Percentiles rank a stretch among this genome's conserved stretches.
phyloP scores from a whole-genome alignment of 2,888 invertebrate genomes.

The Diarsia mendica region DNA sequence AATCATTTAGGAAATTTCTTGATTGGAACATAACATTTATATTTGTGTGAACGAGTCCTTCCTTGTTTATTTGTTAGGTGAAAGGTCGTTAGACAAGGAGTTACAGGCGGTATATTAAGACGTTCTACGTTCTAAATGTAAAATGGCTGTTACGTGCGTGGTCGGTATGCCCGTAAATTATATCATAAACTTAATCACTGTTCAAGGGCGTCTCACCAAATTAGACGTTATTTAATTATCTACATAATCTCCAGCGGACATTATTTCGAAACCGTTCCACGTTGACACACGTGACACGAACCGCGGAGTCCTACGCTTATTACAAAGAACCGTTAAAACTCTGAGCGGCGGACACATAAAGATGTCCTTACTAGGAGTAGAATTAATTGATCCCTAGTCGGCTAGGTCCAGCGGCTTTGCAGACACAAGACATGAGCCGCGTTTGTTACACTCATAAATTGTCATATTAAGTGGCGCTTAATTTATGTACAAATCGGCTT shows the following conservation, averaged over 20 bases:
- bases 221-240: slow-evolving; percentile 1
- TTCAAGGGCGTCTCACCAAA: slow-evolving; percentile 6
- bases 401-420: slow-evolving; percentile 66
- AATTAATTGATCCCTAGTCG: slow-evolving; percentile 80
- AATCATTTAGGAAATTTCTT: slow-evolving; percentile 52
- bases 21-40: slow-evolving; percentile 46
- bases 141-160: neutral
- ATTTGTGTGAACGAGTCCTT: slow-evolving; percentile 25
- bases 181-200: slow-evolving; percentile 5
- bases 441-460: slow-evolving; percentile 81
- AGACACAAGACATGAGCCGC: slow-evolving; percentile 64
- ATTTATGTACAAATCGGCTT: slow-evolving; percentile 80
- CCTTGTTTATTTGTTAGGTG: slow-evolving; percentile 16
- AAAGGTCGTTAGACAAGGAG: slow-evolving; percentile 8
- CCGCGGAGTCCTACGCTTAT: slow-evolving; percentile 60
- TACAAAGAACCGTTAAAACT: slow-evolving; percentile 78
- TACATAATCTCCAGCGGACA: slow-evolving; percentile 1
- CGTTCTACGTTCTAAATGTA: neutral
- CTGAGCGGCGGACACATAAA: slow-evolving; percentile 73
- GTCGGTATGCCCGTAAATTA: neutral
- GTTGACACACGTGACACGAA: slow-evolving; percentile 18
- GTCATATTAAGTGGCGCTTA: slow-evolving; percentile 81
- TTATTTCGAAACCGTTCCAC: slow-evolving; percentile 36
- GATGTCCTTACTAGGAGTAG: slow-evolving; percentile 78
- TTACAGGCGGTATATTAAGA: neutral